phyloP scores from a whole-genome alignment of 2,797 vertebrate genomes.

The Bufotes viridis region DNA sequence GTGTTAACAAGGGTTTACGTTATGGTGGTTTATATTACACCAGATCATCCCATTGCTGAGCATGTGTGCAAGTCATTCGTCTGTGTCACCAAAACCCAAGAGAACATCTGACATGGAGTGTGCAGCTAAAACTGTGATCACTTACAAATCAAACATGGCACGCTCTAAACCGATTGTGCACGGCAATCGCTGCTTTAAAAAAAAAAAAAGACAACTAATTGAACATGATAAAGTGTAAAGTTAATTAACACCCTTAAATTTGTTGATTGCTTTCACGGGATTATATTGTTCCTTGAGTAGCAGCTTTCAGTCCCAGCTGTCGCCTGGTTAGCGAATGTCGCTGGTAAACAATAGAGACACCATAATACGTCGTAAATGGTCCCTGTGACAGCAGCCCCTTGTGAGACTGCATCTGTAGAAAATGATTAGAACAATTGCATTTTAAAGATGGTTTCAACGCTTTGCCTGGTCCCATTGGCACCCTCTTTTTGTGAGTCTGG shows the following conservation, averaged over 20 bases:
- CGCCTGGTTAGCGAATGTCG: conserved; percentile 80
- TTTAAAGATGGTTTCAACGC: conserved; percentile 90
- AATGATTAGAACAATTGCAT: conserved; percentile 98
- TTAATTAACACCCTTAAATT: conserved; percentile 99
- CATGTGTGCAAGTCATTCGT: conserved; percentile 83
- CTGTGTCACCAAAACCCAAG: conserved; percentile 84
- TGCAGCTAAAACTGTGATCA: conserved; percentile 82
- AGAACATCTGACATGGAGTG: conserved; percentile 81
- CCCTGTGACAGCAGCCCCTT: conserved; percentile 91
- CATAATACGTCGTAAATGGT: conserved; percentile 85
- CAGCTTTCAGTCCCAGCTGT: conserved; percentile 94
- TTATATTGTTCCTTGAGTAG: conserved; percentile 86
- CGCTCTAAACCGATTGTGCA: conserved; percentile 96
- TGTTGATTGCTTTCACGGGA: conserved; percentile 93
- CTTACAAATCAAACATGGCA: conserved; percentile 91
- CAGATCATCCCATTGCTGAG: conserved; percentile 79
- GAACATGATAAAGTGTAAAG: conserved; percentile 99
- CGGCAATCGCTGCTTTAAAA: conserved; percentile 76
- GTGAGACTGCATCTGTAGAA: conserved; percentile 90
- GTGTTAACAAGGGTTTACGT: conserved; percentile 79
- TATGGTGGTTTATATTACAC: conserved; percentile 81
- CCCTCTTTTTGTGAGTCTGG: conserved; percentile 78
- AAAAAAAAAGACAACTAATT: conserved; percentile 92
- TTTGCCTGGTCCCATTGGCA: conserved; percentile 83
- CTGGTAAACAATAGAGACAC: conserved; percentile 85